phyloP scores from a whole-genome alignment of 1,140 invertebrate species.

The Platyscapa corneri region DNA sequence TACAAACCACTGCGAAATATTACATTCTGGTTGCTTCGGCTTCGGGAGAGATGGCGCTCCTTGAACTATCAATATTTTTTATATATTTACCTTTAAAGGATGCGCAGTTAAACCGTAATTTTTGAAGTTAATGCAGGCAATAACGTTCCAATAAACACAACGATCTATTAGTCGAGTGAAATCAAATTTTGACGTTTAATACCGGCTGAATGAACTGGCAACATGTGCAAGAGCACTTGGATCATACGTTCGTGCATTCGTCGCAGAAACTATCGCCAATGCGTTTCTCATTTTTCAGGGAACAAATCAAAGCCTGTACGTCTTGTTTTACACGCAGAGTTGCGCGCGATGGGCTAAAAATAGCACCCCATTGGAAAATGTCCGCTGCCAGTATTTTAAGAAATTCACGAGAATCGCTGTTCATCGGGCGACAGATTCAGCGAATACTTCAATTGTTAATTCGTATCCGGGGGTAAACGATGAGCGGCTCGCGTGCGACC shows the following conservation, averaged over 20 bases:
- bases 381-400: slow-evolving; percentile 28
- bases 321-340: background rate
- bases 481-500: background rate
- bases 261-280: background rate
- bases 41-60: background rate
- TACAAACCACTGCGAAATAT: background rate
- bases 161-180: background rate
- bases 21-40: background rate
- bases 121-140: background rate
- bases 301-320: slow-evolving; percentile 11
- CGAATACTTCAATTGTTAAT: background rate
- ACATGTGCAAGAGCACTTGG: background rate
- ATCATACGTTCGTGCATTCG: background rate
- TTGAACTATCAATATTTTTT: background rate
- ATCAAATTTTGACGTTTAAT: background rate
- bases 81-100: background rate
- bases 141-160: too few species aligned
- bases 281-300: slow-evolving; percentile 28
- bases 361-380: slow-evolving; percentile 26
- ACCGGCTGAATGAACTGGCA: background rate
- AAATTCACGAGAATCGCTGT: background rate
- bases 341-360: slow-evolving; percentile 10
- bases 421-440: background rate
- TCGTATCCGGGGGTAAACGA: background rate
- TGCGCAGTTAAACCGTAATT: background rate